phyloP scores from a whole-genome alignment of 1,140 invertebrate genomes.

The Ostrea denselamellosa region DNA sequence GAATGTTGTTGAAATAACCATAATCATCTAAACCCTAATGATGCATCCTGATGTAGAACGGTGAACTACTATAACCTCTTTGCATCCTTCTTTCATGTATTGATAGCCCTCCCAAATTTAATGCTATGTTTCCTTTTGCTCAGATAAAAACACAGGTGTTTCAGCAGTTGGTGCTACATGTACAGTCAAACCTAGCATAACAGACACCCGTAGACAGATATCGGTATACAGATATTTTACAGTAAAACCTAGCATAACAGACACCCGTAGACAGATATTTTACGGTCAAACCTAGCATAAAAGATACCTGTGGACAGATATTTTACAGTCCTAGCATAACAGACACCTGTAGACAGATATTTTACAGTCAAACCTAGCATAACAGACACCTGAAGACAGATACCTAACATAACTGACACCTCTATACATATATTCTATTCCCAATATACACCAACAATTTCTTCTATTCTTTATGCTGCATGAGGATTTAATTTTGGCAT shows the following conservation, averaged over 20 bases:
- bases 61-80: not conserved
- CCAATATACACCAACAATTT: not conserved
- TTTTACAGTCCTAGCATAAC: too few relatives aligned
- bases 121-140: not conserved
- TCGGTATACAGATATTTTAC: too few relatives aligned
- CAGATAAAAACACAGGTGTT: constrained; percentile 34
- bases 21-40: not conserved
- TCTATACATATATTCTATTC: not conserved
- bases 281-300: not conserved
- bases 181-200: not conserved
- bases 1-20: not conserved
- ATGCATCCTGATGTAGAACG: not conserved
- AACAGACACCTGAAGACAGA: too few relatives aligned
- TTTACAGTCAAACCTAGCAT: too few relatives aligned
- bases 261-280: not conserved
- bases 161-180: not conserved
- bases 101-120: not conserved
- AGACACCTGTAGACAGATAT: too few relatives aligned
- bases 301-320: constrained; percentile 2
- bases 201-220: not conserved
- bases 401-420: not conserved
- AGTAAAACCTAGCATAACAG: not conserved
- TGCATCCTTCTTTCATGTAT: not conserved
- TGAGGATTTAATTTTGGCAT: too few relatives aligned
- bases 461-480: not conserved